Percentiles rank a stretch among this genome's conserved stretches.
Evolutionary conservation across 2,113 vertebrate genomes (phyloP).

Genomic region (Argyrosomus japonicus): DNA sequence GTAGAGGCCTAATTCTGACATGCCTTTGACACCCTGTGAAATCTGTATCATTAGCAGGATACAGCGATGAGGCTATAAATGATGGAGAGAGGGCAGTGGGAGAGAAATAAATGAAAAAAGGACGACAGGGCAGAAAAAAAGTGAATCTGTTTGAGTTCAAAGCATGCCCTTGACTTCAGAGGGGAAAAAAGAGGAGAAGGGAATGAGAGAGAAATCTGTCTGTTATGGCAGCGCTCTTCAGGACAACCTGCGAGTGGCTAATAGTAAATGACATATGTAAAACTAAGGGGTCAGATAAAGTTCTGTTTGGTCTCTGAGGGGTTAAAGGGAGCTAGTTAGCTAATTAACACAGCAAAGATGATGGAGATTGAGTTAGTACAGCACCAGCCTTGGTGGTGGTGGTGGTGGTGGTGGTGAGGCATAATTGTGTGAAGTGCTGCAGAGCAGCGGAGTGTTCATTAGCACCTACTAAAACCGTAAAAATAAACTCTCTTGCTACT

Average conservation of each 20-base stretch:
- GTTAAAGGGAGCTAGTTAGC: conserved; percentile 64
- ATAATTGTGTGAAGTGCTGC: neutral
- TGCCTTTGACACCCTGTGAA: conserved; percentile 73
- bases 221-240: conserved; percentile 71
- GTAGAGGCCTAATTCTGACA: conserved; percentile 55
- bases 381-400: neutral
- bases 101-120: conserved; percentile 64
- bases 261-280: conserved; percentile 82
- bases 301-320: conserved; percentile 73
- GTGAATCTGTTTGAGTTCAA: conserved; percentile 77
- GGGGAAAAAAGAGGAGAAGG: conserved; percentile 36
- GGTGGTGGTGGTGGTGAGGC: neutral
- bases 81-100: conserved; percentile 59
- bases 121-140: conserved; percentile 61
- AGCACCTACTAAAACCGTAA: neutral
- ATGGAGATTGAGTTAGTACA: conserved; percentile 51
- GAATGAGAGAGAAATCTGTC: conserved; percentile 53
- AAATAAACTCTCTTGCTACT: conserved; percentile 1
- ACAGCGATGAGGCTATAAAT: conserved; percentile 64
- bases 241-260: conserved; percentile 69
- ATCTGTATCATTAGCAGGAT: conserved; percentile 74
- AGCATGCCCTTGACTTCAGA: conserved; percentile 82
- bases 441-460: conserved; percentile 32
- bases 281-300: conserved; percentile 77
- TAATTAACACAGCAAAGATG: conserved; percentile 61